Evolutionary conservation across 2,888 invertebrate species (phyloP).

Genomic region (Druceiella hillmani): DNA sequence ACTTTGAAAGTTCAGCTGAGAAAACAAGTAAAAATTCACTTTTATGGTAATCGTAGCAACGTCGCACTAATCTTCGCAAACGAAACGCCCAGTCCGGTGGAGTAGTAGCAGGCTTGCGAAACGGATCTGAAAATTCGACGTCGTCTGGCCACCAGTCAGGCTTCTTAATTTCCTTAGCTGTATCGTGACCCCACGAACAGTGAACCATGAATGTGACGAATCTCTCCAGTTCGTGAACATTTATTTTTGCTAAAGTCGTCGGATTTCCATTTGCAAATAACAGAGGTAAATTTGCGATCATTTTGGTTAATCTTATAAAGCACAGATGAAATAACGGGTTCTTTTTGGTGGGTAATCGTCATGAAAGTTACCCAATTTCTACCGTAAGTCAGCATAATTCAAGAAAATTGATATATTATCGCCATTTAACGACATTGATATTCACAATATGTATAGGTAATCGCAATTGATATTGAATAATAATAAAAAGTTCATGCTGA

Average conservation of each 20-base stretch:
- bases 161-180: conserved; percentile 50
- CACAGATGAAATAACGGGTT: too few relatives aligned
- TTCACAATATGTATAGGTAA: too few relatives aligned
- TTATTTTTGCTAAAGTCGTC: conserved; percentile 58
- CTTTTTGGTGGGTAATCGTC: too few relatives aligned
- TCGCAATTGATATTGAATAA: too few relatives aligned
- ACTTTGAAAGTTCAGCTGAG: conserved; percentile 62
- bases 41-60: conserved; percentile 67
- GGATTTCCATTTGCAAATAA: conserved; percentile 68
- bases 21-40: conserved; percentile 65
- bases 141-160: conserved; percentile 70
- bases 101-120: conserved; percentile 46
- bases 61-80: conserved; percentile 59
- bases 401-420: too few relatives aligned
- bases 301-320: too few relatives aligned
- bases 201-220: conserved; percentile 73
- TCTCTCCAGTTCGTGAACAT: conserved; percentile 58
- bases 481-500: too few relatives aligned
- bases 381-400: too few relatives aligned
- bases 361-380: too few relatives aligned
- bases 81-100: conserved; percentile 54
- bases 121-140: conserved; percentile 59
- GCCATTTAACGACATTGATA: too few relatives aligned
- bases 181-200: conserved; percentile 65
- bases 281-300: conserved; percentile 69